These are phyloP conservation scores for Tribolium freemani DNA, from an alignment of 2,888 invertebrate genomes.

Conservation along the genomic window DNA sequence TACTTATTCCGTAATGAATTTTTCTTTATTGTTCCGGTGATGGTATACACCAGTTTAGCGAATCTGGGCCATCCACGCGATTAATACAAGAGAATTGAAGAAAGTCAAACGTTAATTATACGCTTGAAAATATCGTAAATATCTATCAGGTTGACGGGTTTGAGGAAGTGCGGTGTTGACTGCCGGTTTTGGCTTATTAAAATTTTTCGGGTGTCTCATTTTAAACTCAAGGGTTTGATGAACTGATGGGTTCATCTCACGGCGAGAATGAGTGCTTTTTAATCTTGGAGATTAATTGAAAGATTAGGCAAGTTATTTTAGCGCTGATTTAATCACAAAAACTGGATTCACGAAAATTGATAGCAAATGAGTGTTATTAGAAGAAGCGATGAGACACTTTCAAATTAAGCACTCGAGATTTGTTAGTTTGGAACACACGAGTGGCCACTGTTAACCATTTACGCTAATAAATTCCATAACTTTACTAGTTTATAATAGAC, in stretches of 20 bases:
- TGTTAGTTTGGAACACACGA: too few species aligned
- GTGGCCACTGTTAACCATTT: too few species aligned
- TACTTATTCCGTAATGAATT: conserved; percentile 61
- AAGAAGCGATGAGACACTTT: too few species aligned
- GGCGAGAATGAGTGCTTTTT: too few species aligned
- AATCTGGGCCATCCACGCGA: conserved; percentile 12
- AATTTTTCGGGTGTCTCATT: not conserved
- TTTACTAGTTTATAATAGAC: too few species aligned
- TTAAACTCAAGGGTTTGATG: not conserved
- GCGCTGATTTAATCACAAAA: too few species aligned
- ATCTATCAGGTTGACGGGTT: conserved; percentile 4
- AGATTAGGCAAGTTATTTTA: too few species aligned
- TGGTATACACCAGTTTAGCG: not conserved
- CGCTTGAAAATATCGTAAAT: conserved; percentile 7
- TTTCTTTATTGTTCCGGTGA: not conserved
- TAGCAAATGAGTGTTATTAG: not conserved
- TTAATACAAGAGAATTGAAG: conserved; percentile 1
- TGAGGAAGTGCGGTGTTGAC: not conserved
- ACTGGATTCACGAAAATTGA: not conserved
- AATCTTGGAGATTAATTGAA: too few species aligned
- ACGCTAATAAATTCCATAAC: too few species aligned
- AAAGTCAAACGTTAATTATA: conserved; percentile 10
- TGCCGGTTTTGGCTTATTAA: not conserved
- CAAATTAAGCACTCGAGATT: too few species aligned
- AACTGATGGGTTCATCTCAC: too few species aligned